Percentiles rank a stretch among this genome's conserved stretches.
Evolutionary conservation across 2,113 vertebrate genomes (phyloP).

Genomic region (Hoplias malabaricus): DNA sequence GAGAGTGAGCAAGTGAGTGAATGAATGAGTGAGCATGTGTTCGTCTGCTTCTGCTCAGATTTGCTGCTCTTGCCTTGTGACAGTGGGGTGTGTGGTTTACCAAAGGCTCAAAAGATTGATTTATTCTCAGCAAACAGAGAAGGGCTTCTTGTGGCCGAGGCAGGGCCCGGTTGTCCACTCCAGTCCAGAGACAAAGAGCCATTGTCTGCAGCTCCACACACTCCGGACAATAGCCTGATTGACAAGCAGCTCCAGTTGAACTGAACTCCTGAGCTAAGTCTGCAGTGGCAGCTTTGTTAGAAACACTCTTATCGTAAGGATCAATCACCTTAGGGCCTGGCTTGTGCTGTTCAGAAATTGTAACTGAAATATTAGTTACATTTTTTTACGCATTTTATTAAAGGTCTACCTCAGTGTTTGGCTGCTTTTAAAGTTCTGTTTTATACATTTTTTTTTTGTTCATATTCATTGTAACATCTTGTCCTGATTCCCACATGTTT

Average conservation of each 20-base stretch:
- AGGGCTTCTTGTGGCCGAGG: constrained; percentile 55
- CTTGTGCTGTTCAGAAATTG: constrained; percentile 28
- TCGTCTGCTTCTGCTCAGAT: constrained; percentile 39
- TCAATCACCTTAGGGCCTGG: constrained; percentile 64
- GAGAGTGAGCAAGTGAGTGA: constrained; percentile 11
- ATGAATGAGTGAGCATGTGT: constrained; percentile 28
- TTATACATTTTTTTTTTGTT: too few relatives aligned
- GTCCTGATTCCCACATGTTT: too few relatives aligned
- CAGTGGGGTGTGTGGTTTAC: constrained; percentile 55
- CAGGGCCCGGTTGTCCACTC: constrained; percentile 49
- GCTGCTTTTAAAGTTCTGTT: too few relatives aligned
- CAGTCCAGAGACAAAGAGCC: constrained; percentile 57
- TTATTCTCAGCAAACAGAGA: constrained; percentile 60
- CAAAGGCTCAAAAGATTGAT: constrained; percentile 61
- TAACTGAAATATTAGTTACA: not conserved
- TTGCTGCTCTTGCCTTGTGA: constrained; percentile 49
- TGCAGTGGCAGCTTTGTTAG: constrained; percentile 72
- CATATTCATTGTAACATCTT: too few relatives aligned
- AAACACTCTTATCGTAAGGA: constrained; percentile 64
- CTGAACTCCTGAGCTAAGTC: constrained; percentile 49
- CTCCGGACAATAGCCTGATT: constrained; percentile 62
- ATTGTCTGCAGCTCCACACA: constrained; percentile 57
- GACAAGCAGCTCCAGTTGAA: constrained; percentile 56
- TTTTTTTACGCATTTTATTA: too few relatives aligned
- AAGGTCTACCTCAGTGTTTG: too few relatives aligned